phyloP scores from a whole-genome alignment of 2,797 vertebrate species.

The Pitangus sulphuratus region DNA sequence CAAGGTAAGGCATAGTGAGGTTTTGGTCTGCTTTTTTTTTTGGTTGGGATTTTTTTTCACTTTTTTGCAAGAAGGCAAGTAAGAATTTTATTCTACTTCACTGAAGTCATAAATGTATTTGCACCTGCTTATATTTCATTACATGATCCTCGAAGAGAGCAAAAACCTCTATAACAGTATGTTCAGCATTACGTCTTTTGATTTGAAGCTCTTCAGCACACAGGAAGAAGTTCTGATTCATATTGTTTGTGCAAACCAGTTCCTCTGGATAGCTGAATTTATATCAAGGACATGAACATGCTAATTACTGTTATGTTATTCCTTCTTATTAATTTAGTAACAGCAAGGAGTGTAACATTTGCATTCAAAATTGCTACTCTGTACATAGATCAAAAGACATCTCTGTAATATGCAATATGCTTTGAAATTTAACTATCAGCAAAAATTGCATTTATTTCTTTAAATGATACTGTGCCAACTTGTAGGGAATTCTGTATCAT shows the following conservation, averaged over 20 bases:
- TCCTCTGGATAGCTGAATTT: not conserved
- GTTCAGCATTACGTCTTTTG: not conserved
- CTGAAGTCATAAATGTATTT: not conserved
- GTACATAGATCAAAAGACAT: slow-evolving; percentile 4
- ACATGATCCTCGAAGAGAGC: not conserved
- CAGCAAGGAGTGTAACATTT: not conserved
- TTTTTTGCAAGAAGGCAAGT: not conserved
- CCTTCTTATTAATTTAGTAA: slow-evolving; percentile 19
- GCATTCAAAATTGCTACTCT: not conserved
- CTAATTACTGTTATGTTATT: slow-evolving; percentile 24
- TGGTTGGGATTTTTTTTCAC: not conserved
- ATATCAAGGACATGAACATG: not conserved
- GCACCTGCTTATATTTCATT: not conserved
- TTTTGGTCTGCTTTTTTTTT: fast-evolving
- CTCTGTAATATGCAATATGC: not conserved
- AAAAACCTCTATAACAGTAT: not conserved
- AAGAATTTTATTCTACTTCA: not conserved
- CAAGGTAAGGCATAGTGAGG: not conserved
- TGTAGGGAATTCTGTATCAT: not conserved
- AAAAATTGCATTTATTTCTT: not conserved
- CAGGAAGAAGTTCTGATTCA: not conserved
- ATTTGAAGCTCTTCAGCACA: not conserved
- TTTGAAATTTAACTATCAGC: slow-evolving; percentile 14
- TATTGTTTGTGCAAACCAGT: not conserved
- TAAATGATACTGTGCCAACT: not conserved